Evolutionary conservation across 2,888 invertebrate species (phyloP).

Genomic region (Drosophila demipolita): DNA sequence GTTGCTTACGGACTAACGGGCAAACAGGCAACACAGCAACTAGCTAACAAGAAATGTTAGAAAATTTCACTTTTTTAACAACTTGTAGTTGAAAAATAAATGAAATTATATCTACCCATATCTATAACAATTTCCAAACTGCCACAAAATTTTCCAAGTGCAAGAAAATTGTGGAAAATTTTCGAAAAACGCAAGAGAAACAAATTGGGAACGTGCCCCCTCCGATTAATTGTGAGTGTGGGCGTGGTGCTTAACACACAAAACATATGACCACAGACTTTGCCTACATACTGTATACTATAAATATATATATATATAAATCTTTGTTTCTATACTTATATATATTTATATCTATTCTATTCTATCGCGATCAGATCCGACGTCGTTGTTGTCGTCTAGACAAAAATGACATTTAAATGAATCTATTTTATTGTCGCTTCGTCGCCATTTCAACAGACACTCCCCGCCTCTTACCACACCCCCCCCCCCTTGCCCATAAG

Average conservation of each 20-base stretch:
- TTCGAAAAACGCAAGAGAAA: conserved; percentile 2
- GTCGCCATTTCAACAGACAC: conserved; percentile 55
- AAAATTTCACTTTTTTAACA: not conserved
- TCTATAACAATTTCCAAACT: not conserved
- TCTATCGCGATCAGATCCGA: conserved; percentile 48
- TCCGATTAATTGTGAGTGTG: conserved; percentile 37
- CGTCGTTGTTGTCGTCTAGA: conserved; percentile 70
- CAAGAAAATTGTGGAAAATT: conserved; percentile 4
- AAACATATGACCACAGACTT: conserved; percentile 38
- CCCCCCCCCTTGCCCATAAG: not conserved
- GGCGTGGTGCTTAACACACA: conserved; percentile 32
- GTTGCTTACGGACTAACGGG: conserved; percentile 1
- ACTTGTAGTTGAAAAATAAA: not conserved
- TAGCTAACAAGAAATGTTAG: conserved; percentile 8
- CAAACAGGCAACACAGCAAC: not conserved
- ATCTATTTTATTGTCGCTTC: conserved; percentile 81
- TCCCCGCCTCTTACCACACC: not conserved
- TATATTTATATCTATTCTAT: conserved; percentile 49
- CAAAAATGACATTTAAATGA: conserved; percentile 83
- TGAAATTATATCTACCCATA: not conserved
- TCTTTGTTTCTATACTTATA: not conserved
- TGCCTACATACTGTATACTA: conserved; percentile 7
- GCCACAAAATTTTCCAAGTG: not conserved
- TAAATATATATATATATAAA: conserved; percentile 8
- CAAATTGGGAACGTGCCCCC: conserved; percentile 57